phyloP scores from a whole-genome alignment of 2,797 vertebrate genomes.

The Picus viridis region DNA sequence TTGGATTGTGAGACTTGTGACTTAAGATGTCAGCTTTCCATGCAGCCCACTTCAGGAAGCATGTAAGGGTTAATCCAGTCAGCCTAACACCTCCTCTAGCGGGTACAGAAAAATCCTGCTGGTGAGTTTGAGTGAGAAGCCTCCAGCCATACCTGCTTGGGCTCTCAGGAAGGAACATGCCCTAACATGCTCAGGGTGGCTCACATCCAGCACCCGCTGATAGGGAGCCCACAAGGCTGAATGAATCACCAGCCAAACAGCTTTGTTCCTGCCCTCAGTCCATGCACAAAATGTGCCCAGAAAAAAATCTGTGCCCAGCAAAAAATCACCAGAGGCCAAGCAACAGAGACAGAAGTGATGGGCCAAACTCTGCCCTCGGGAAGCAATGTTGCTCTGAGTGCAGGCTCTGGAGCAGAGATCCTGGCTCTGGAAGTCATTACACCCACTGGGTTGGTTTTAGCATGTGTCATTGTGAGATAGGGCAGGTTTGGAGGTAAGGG shows the following conservation, averaged over 20 bases:
- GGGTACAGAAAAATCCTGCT: not conserved
- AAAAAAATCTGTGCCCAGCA: not conserved
- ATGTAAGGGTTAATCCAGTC: not conserved
- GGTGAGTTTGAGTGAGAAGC: not conserved
- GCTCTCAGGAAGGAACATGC: not conserved
- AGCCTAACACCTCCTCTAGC: not conserved
- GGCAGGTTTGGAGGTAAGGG: not conserved
- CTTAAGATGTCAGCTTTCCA: not conserved
- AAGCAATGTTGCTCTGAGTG: rapidly evolving
- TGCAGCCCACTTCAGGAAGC: not conserved
- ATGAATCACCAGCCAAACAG: not conserved
- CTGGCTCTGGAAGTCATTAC: not conserved
- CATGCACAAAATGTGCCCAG: rapidly evolving
- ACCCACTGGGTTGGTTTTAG: not conserved
- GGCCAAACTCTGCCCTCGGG: not conserved
- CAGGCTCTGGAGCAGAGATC: not conserved
- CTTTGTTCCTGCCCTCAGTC: not conserved
- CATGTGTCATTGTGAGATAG: not conserved
- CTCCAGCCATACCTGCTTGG: not conserved
- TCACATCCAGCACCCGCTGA: not conserved
- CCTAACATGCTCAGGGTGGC: not conserved
- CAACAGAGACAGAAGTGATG: not conserved
- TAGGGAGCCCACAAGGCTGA: not conserved
- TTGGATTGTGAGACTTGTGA: no score
- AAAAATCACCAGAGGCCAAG: not conserved